A percentile compares a stretch with the other conserved stretches of the same genome.
phyloP scores from a whole-genome alignment of 1,140 invertebrate genomes.

The Hylaeus anthracinus region DNA sequence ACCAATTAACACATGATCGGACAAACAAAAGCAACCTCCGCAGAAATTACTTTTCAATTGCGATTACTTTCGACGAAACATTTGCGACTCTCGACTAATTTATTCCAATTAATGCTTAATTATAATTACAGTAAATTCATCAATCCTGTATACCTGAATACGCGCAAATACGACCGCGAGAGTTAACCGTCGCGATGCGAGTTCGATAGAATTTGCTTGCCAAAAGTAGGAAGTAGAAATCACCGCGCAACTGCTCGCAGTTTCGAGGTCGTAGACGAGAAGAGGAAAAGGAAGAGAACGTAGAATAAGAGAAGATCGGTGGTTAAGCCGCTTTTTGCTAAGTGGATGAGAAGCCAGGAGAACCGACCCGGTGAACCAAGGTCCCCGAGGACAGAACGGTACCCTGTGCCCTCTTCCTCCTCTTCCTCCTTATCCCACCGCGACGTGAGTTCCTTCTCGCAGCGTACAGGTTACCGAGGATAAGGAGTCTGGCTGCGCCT shows the following conservation, averaged over 20 bases:
- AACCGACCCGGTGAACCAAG: slow-evolving; percentile 64
- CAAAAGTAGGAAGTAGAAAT: slow-evolving; percentile 58
- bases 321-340: slow-evolving; percentile 54
- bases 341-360: slow-evolving; percentile 48
- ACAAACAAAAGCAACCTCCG: too few species aligned
- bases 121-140: too few species aligned
- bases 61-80: too few species aligned
- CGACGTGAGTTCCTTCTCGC: not conserved
- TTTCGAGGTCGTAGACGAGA: slow-evolving; percentile 34
- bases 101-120: too few species aligned
- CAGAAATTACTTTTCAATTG: too few species aligned
- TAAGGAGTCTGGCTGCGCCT: slow-evolving; percentile 20
- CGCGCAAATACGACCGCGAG: too few species aligned
- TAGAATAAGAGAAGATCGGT: slow-evolving; percentile 39
- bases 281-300: slow-evolving; percentile 33
- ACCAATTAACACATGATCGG: too few species aligned
- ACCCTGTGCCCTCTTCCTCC: slow-evolving; percentile 63
- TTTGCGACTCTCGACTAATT: too few species aligned
- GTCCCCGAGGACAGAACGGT: slow-evolving; percentile 63
- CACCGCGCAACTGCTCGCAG: slow-evolving; percentile 40
- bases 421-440: slow-evolving; percentile 9
- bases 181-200: not conserved
- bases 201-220: slow-evolving; percentile 12
- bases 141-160: too few species aligned
- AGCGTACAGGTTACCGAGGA: slow-evolving; percentile 23